Evolutionary conservation across 2,797 vertebrate genomes (phyloP).

Genomic region (Acanthurus tractus): DNA sequence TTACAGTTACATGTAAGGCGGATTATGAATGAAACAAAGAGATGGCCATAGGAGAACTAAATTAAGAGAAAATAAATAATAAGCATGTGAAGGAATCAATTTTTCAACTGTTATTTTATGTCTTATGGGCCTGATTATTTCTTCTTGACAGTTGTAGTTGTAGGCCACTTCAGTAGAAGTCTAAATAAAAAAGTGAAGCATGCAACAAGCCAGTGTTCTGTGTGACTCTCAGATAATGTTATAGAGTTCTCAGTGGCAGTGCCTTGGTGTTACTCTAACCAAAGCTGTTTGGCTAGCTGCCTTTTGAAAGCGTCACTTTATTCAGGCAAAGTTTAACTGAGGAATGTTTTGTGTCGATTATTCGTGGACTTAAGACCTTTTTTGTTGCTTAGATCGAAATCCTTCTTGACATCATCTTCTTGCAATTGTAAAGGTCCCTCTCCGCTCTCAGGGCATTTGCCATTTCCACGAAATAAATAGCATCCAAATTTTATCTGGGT

Average conservation of each 20-base stretch:
- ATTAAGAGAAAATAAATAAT: not conserved
- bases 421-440: constrained; percentile 73
- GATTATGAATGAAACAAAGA: not conserved
- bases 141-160: constrained; percentile 13
- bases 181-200: constrained; percentile 26
- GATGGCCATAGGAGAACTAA: too few relatives aligned
- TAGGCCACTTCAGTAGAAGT: not conserved
- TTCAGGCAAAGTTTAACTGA: constrained; percentile 78
- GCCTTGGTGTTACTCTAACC: constrained; percentile 68
- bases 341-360: constrained; percentile 83
- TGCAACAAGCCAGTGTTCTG: constrained; percentile 19
- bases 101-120: constrained; percentile 1
- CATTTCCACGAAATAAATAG: constrained; percentile 87
- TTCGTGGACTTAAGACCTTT: constrained; percentile 82
- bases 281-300: constrained; percentile 83
- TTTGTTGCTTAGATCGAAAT: constrained; percentile 89
- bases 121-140: not conserved
- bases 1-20: not conserved
- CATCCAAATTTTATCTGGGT: constrained; percentile 87
- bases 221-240: constrained; percentile 69
- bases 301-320: constrained; percentile 74
- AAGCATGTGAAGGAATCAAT: not conserved
- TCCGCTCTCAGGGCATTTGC: constrained; percentile 54
- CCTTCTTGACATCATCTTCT: constrained; percentile 89
- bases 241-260: constrained; percentile 66